Percentiles rank a stretch among this genome's conserved stretches.
Evolutionary conservation across 2,888 invertebrate genomes (phyloP).

Genomic region (Cosmia trapezina): DNA sequence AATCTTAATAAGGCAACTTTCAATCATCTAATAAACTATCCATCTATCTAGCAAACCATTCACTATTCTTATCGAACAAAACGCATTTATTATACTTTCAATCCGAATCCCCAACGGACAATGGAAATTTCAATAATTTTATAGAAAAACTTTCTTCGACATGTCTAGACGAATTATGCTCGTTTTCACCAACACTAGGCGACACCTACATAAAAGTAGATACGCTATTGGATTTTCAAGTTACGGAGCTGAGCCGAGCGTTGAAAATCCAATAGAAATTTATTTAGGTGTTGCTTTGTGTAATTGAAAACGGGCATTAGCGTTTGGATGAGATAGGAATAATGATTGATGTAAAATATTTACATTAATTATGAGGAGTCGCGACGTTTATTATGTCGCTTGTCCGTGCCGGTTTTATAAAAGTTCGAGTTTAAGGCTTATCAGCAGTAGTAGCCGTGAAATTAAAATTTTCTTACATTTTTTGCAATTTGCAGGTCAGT

Average conservation of each 20-base stretch:
- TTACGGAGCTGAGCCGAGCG: not conserved
- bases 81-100: not conserved
- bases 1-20: not conserved
- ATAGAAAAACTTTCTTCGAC: not conserved
- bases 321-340: not conserved
- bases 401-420: conserved; percentile 1
- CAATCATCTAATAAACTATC: not conserved
- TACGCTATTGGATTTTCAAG: not conserved
- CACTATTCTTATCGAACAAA: not conserved
- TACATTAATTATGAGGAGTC: not conserved
- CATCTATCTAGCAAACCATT: not conserved
- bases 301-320: not conserved
- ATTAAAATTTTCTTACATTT: too few species aligned
- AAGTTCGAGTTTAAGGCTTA: not conserved
- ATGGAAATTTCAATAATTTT: not conserved
- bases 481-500: too few species aligned
- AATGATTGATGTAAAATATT: conserved; percentile 20
- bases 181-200: not conserved
- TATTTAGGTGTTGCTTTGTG: too few species aligned
- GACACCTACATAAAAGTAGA: not conserved
- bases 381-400: not conserved
- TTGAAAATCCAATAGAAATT: not conserved
- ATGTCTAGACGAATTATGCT: conserved; percentile 6
- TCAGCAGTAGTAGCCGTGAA: too few species aligned
- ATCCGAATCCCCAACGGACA: not conserved